Evolutionary conservation across 2,797 vertebrate genomes (phyloP), one percentile per base, ranked within the genome.

Genomic region (Heteromormyrus szaboi): DNA sequence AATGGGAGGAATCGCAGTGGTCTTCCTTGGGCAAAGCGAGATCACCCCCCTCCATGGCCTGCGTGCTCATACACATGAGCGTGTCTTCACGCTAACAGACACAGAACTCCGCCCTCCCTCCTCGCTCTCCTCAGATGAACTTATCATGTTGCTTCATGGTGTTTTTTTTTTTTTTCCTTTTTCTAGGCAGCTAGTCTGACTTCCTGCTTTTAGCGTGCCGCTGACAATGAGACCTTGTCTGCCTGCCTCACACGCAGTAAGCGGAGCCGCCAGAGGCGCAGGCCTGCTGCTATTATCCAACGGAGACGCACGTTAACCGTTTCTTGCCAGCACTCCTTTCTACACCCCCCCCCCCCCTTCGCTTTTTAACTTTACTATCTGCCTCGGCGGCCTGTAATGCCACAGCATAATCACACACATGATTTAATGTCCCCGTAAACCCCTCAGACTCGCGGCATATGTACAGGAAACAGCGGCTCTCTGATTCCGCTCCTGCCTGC

Each of bases 51-150:
- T 0, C 56, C n/a, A 1, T 25, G 59, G 72, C 17, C 29, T 79
- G 72, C 37, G 44, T 22, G 81, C 46, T 44, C 19, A 19, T 25
- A 50, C 48, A 48, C 81, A 50, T 25, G 81, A 29, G 84, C 48
- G 22, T 53, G 48, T 29, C 14, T 85, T 46, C 48, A 11, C 14
- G 50, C 25, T 48, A 6, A 22, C 22, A 51, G 92, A 90, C 91
- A 88, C 3, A 87, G 93, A 91, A 90, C 92, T 89, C 89, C 94
- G 93, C 92, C 90, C 92, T 91, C 56, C 7, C n/a, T 62, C 59
- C 22, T 8, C 59, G 84, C 89, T 96, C 95, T 96, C 96, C 96
- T 96, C 95, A 96, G 94, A 96, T 96, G 95, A 96, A 96, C 95
- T 96, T 96, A 93, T 94, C 94, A 91, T 94, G 94, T 95, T 96